phyloP scores from a whole-genome alignment of 2,797 vertebrate genomes.

The Miichthys miiuy region DNA sequence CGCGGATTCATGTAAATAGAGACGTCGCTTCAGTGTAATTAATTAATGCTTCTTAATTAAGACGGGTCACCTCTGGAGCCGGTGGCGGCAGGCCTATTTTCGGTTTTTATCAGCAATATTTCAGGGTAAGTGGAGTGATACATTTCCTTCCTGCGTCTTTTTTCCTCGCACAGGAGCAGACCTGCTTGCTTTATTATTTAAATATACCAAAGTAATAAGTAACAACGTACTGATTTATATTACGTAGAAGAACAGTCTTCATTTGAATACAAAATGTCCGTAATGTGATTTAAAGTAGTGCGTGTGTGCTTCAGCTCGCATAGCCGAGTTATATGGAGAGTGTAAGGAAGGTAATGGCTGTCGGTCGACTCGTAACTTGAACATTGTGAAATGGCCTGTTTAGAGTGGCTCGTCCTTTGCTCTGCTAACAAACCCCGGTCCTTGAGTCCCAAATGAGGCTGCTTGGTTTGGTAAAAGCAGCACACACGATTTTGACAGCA shows the following conservation, averaged over 20 bases:
- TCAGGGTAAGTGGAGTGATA: conserved; percentile 86
- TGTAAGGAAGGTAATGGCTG: conserved; percentile 84
- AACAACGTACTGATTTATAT: not conserved
- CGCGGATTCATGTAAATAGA: conserved; percentile 72
- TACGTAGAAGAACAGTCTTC: not conserved
- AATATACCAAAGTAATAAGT: conserved; percentile 48
- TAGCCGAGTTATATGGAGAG: conserved; percentile 67
- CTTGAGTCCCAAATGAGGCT: not conserved
- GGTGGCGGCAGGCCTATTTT: conserved; percentile 46
- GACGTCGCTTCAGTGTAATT: conserved; percentile 50
- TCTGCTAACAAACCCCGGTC: not conserved
- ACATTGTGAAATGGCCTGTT: conserved; percentile 81
- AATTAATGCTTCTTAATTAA: conserved; percentile 49
- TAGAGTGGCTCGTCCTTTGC: conserved; percentile 43
- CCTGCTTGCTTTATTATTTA: conserved; percentile 59
- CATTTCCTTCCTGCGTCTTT: conserved; percentile 87
- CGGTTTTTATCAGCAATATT: conserved; percentile 77
- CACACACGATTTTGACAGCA: conserved; percentile 20
- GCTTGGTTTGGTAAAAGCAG: conserved; percentile 9
- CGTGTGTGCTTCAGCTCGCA: conserved; percentile 49
- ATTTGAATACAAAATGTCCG: conserved; percentile 2
- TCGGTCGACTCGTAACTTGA: conserved; percentile 79
- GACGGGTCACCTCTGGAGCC: conserved; percentile 36
- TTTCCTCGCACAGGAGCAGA: conserved; percentile 66
- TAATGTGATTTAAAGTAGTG: conserved; percentile 55